These are phyloP conservation scores for Tachystola acroxantha DNA, from an alignment of 2,888 invertebrate species.

Conservation along the genomic window DNA sequence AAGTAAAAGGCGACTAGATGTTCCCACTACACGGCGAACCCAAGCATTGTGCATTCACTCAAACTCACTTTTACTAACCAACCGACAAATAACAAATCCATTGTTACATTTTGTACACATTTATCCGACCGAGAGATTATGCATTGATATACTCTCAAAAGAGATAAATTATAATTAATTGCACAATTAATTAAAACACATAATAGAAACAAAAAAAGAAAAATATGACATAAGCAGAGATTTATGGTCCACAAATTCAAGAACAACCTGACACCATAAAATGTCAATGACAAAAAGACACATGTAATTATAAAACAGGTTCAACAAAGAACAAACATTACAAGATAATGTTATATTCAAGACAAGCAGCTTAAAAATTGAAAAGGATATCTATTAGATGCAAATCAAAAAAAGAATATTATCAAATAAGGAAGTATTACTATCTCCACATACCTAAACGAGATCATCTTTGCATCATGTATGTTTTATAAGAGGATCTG, in stretches of 20 bases:
- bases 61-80: conserved; percentile 52
- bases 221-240: conserved; percentile 2
- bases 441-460: neutral
- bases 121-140: neutral
- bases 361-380: no score
- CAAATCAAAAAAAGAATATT: neutral
- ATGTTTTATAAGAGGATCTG: conserved; percentile 11
- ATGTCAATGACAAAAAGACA: neutral
- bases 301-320: neutral
- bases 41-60: conserved; percentile 40
- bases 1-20: conserved; percentile 54
- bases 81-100: conserved; percentile 31
- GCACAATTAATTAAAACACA: neutral
- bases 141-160: neutral
- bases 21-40: conserved; percentile 48
- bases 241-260: neutral
- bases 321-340: no score
- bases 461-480: conserved; percentile 1
- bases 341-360: no score
- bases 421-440: neutral
- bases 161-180: neutral
- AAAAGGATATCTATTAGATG: no score
- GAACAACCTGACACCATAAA: neutral
- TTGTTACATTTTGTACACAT: conserved; percentile 33
- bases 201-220: neutral